These are phyloP conservation scores for Capromys pilorides DNA, from an alignment of 2,797 vertebrate species.

Conservation along the genomic window DNA sequence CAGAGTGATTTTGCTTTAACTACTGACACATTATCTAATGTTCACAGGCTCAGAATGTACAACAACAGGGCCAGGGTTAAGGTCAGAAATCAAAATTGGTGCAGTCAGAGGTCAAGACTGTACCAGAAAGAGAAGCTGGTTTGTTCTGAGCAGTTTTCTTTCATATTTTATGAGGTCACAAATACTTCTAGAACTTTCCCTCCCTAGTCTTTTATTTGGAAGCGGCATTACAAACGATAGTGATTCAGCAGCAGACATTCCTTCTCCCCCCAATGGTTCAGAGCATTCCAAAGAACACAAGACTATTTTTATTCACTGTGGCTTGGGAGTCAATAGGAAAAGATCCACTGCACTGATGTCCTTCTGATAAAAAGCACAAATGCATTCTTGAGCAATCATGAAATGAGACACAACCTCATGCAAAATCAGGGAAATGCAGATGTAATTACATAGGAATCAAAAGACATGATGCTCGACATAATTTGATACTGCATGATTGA, in stretches of 20 bases:
- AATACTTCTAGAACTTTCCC: neutral
- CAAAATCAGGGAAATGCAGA: conserved; percentile 52
- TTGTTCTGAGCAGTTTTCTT: conserved; percentile 66
- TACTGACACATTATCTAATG: neutral
- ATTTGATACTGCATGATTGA: conserved; percentile 1
- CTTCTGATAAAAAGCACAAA: conserved; percentile 20
- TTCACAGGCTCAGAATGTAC: neutral
- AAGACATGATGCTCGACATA: conserved; percentile 8
- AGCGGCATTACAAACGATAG: conserved; percentile 54
- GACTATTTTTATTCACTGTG: conserved; percentile 61
- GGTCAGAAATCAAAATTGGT: neutral
- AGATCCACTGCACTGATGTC: neutral
- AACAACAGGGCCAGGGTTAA: neutral
- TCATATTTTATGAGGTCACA: conserved; percentile 64
- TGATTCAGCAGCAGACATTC: conserved; percentile 51
- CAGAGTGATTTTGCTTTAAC: neutral
- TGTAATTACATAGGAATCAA: conserved; percentile 26
- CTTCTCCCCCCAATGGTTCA: conserved; percentile 32
- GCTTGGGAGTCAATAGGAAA: neutral
- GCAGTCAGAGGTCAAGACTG: neutral
- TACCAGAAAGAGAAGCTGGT: conserved; percentile 66
- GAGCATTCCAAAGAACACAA: conserved; percentile 19
- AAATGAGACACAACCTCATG: conserved; percentile 13
- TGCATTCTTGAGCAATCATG: neutral
- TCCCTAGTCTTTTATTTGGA: conserved; percentile 60